phyloP scores from a whole-genome alignment of 2,113 vertebrate genomes.

The Tachysurus vachellii region DNA sequence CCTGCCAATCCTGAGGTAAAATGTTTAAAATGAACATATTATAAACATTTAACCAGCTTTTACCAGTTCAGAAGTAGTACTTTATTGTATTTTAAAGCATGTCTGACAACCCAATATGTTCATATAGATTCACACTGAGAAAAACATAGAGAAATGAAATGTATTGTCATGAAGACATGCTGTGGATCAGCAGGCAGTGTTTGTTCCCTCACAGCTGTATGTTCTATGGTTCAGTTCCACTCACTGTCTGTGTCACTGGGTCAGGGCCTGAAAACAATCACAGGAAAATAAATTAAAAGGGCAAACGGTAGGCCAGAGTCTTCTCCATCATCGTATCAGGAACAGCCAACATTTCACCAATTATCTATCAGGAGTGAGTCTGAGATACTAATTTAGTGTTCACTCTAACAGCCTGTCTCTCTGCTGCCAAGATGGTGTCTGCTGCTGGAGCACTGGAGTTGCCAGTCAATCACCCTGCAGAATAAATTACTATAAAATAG shows the following conservation, averaged over 20 bases:
- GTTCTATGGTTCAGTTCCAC: not conserved
- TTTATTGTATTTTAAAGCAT: not conserved
- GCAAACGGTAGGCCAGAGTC: not conserved
- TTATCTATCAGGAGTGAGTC: conserved; percentile 4
- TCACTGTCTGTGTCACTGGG: not conserved
- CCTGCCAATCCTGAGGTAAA: not conserved
- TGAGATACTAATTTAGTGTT: not conserved
- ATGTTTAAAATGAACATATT: not conserved
- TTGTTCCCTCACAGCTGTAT: not conserved
- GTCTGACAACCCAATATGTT: not conserved
- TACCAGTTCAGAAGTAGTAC: not conserved
- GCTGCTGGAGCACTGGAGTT: not conserved
- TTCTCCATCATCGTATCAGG: not conserved
- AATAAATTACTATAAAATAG: conserved; percentile 17
- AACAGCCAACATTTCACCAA: conserved; percentile 8
- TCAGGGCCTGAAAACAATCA: not conserved
- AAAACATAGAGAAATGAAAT: not conserved
- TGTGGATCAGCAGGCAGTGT: not conserved
- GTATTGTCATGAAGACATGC: not conserved
- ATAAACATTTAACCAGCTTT: not conserved
- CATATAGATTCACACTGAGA: not conserved
- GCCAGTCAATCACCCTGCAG: conserved; percentile 6
- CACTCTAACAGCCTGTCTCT: not conserved
- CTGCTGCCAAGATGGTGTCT: not conserved
- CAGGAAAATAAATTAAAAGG: not conserved